Percentiles rank a stretch among this genome's conserved stretches.
These are phyloP conservation scores for Poecilus cupreus DNA, from an alignment of 2,888 invertebrate species.

Conservation along the genomic window DNA sequence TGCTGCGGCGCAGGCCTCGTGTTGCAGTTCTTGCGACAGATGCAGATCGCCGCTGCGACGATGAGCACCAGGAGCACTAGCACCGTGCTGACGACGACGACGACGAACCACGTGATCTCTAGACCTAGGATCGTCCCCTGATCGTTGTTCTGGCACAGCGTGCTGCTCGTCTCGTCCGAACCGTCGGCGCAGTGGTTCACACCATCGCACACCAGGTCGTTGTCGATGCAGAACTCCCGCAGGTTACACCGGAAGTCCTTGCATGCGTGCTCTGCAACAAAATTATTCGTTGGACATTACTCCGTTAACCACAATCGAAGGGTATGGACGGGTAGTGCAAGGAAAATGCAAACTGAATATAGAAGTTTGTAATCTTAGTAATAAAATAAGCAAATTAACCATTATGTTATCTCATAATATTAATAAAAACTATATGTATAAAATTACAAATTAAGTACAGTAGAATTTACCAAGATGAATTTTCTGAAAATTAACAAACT, in stretches of 20 bases:
- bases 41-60: conserved; percentile 83
- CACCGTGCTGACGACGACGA: conserved; percentile 81
- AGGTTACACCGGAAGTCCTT: conserved; percentile 91
- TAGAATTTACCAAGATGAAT: no score
- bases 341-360: no score
- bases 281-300: no score
- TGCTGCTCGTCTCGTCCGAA: conserved; percentile 91
- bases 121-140: conserved; percentile 81
- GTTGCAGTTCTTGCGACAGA: conserved; percentile 81
- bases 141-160: conserved; percentile 89
- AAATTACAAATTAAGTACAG: no score
- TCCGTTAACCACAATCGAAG: no score
- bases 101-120: conserved; percentile 85
- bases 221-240: conserved; percentile 93
- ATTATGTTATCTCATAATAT: no score
- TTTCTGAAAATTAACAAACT: no score
- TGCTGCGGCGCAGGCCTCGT: conserved; percentile 72
- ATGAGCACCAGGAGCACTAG: conserved; percentile 82
- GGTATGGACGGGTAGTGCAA: no score
- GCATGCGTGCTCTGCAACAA: conserved; percentile 86
- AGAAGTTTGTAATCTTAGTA: no score
- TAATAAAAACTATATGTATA: no score
- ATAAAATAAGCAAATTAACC: no score
- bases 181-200: conserved; percentile 96
- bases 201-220: conserved; percentile 92